Conservation (phyloP, 2,797 vertebrate species). For the Dermochelys coriacea region DNA sequence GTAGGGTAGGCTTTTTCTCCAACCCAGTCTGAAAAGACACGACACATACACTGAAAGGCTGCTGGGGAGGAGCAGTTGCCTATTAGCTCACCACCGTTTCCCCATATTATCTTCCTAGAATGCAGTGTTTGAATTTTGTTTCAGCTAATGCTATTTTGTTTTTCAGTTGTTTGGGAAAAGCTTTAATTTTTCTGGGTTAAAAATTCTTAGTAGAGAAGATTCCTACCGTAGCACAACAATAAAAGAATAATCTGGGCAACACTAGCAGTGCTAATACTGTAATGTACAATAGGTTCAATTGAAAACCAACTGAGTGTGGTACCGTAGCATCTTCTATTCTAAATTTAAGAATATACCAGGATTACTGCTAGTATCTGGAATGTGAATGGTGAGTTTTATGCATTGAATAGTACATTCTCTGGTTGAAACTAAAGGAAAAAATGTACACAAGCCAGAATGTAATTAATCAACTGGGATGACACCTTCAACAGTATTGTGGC, state of each 20-base stretch:
- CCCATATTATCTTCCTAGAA: not conserved
- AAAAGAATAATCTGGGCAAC: not conserved
- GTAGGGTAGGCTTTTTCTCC: not conserved
- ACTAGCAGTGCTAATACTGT: not conserved
- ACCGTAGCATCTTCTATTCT: not conserved
- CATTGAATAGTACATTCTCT: not conserved
- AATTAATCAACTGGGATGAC: slow-evolving; percentile 25
- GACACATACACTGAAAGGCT: not conserved
- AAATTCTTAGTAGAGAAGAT: not conserved
- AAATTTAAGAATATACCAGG: not conserved
- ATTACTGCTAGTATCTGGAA: not conserved
- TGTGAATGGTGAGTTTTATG: not conserved
- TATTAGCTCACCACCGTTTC: slow-evolving; percentile 12
- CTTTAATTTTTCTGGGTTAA: slow-evolving; percentile 8
- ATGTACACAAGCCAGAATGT: not conserved
- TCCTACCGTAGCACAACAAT: not conserved
- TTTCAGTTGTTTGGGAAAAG: slow-evolving; percentile 11
- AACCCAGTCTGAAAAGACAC: not conserved
- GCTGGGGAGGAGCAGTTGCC: not conserved
- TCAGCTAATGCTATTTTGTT: slow-evolving; percentile 10
- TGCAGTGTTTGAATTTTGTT: slow-evolving; percentile 5
- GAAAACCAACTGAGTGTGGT: not conserved
- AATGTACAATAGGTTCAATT: not conserved
- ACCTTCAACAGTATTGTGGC: not conserved
- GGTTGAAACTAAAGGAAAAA: not conserved